These are phyloP conservation scores for Andinoacara biseriatus DNA, from an alignment of 2,113 vertebrate genomes.

Conservation along the genomic window DNA sequence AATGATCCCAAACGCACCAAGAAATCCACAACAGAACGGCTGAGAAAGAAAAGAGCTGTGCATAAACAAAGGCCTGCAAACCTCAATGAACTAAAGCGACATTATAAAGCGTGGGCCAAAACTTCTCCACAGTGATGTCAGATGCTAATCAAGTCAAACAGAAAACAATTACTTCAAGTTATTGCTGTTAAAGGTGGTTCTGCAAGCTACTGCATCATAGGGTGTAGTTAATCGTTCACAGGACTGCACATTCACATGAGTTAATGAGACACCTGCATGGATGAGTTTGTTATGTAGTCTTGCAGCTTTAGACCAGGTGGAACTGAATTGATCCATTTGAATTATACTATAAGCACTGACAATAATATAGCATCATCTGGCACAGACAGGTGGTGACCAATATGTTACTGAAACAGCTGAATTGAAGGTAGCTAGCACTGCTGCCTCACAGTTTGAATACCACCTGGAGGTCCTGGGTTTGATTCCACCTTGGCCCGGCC, in stretches of 20 bases:
- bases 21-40: neutral
- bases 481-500: no score
- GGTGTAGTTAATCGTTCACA: neutral
- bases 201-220: neutral
- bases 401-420: neutral
- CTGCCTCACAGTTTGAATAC: no score
- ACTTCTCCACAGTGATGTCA: neutral
- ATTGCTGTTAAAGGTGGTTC: neutral
- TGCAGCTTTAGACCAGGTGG: neutral
- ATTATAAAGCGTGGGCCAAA: neutral
- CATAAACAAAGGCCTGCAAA: fast-evolving
- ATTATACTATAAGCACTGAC: neutral
- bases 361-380: no score
- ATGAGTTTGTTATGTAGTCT: neutral
- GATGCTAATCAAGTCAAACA: neutral
- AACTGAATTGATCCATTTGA: neutral
- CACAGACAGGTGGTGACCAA: no score
- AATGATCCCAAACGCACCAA: neutral
- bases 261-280: neutral
- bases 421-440: no score
- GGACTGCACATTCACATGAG: neutral
- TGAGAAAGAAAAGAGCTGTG: neutral
- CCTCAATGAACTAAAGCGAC: neutral
- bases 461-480: no score
- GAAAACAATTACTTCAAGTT: neutral